A percentile compares a stretch with the other conserved stretches of the same genome.
Evolutionary conservation across 2,113 vertebrate species (phyloP).

Genomic region (Alethe diademata): DNA sequence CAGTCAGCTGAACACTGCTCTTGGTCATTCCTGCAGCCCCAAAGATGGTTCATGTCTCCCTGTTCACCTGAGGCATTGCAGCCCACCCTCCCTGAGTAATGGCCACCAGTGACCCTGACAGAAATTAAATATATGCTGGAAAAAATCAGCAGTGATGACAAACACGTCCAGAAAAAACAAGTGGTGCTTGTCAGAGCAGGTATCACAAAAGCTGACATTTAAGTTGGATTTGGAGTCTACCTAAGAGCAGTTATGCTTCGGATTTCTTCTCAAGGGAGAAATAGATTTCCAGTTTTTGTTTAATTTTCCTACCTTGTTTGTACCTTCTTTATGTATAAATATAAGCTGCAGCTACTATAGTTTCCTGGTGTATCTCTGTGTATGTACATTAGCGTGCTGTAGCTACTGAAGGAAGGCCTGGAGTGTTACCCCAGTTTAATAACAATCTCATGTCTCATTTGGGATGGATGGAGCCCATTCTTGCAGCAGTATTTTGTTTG

Average conservation of each 20-base stretch:
- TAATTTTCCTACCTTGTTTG: not conserved
- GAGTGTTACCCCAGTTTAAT: not conserved
- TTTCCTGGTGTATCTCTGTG: fast-evolving
- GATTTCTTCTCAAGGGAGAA: not conserved
- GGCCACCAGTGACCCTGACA: not conserved
- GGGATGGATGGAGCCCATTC: not conserved
- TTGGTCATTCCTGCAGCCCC: not conserved
- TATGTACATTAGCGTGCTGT: not conserved
- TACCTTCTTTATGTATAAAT: not conserved
- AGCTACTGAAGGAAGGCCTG: not conserved
- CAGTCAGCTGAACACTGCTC: not conserved
- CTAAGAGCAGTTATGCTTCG: not conserved
- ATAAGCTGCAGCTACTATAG: not conserved
- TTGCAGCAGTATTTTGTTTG: not conserved
- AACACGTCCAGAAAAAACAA: not conserved
- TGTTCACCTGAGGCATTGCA: not conserved
- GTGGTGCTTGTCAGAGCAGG: not conserved
- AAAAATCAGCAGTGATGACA: not conserved
- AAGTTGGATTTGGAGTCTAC: not conserved
- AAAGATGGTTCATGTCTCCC: not conserved
- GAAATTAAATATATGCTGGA: not conserved
- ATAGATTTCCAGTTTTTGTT: not conserved
- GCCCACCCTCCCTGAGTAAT: not conserved
- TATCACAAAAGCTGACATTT: not conserved
- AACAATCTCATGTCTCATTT: not conserved